Conservation (phyloP, 2,113 vertebrate genomes). For the Trematocara marginatum region DNA sequence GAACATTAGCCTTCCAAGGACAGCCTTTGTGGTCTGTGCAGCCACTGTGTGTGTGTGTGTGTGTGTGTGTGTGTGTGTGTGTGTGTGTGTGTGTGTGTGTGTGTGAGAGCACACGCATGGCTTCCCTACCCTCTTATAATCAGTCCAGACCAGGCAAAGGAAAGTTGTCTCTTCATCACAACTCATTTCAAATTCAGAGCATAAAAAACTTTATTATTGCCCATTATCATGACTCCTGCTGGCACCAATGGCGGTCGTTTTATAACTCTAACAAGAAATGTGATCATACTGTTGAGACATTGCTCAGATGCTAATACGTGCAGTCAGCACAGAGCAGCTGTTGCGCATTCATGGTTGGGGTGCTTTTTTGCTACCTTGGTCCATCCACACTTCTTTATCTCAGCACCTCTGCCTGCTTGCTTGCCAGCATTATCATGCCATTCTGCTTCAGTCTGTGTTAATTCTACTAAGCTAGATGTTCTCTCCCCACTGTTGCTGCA, state of each 20-base stretch:
- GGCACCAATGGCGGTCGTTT: background rate
- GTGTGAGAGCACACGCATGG: background rate
- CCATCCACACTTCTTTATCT: conserved; percentile 1
- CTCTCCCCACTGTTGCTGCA: background rate
- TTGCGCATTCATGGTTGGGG: background rate
- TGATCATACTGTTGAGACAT: background rate
- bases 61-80: background rate
- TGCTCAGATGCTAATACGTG: background rate
- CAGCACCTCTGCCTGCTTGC: background rate
- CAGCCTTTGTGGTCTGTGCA: background rate
- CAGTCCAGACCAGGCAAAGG: background rate
- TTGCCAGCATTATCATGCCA: conserved; percentile 3
- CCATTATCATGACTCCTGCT: background rate
- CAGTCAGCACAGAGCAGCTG: background rate
- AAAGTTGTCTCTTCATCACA: background rate
- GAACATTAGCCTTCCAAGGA: conserved; percentile 25
- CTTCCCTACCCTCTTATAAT: background rate
- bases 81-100: background rate
- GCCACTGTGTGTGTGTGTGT: background rate
- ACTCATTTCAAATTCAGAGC: conserved; percentile 4
- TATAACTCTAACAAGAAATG: background rate
- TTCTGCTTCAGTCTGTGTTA: background rate
- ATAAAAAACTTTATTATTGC: background rate
- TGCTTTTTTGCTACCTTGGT: background rate
- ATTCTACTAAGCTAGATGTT: background rate